Base-by-base conservation (phyloP, 2,888 invertebrate species). In the Stegana nigrithorax region DNA sequence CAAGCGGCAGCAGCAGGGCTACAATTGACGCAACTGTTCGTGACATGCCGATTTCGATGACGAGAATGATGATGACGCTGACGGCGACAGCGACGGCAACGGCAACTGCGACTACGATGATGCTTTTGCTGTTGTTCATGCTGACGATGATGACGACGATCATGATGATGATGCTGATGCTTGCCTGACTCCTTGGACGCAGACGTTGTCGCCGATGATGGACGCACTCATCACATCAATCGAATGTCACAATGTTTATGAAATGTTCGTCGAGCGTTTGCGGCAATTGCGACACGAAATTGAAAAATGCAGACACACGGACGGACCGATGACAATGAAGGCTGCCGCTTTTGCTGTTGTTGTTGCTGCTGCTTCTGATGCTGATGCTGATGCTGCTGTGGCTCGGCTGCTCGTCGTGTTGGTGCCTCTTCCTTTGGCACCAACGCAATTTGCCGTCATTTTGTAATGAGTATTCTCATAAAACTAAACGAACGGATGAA, bases 381-480 rank as follows among this genome's bases (percentile, higher is more conserved):
- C 10, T n/a, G 47, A 47, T 27, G 47, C 57, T 39, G 51, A 50
- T 25, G 27, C 60, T 60, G 36, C 25, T 17, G 7, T 25, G 27
- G 62, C 17, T 12, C 26, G 32, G n/a, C 62, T 59, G 51, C 65
- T 65, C 70, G 71, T 75, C 73, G 75, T 75, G 73, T 75, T 73
- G 78, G 75, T 57, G 66, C 62, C 67, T 68, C 69, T 69, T 67
- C 71, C 60, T 65, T 71, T 76, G 66, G 73, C 77, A 75, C 78
- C 75, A 76, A 78, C 76, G 75, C 75, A 75, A 75, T 75, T 75
- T 75, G 75, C 75, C 75, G 78, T 78, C 78, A 75, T 75, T 75
- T 78, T 75, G 77, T 75, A 75, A 75, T 75, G 77, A 78, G 77
- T 73, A 55, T n/a, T n/a, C n/a, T n/a, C n/a, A n/a, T n/a, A n/a